Evolutionary conservation across 1,140 invertebrate species (phyloP).

Genomic region (Stratiolaelaps scimitus): DNA sequence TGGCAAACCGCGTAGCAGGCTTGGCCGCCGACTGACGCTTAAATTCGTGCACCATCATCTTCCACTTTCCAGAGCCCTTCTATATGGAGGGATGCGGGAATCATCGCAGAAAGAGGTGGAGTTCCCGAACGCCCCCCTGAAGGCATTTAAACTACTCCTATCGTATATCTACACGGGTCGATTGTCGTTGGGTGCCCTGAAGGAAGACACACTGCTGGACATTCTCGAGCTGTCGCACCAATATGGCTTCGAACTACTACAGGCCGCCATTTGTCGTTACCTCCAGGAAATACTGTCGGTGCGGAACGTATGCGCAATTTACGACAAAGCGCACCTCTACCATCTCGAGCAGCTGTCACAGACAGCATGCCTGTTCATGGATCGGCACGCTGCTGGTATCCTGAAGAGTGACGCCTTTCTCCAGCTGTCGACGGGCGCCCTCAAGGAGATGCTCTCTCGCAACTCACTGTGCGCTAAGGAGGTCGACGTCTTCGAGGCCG

Average conservation of each 20-base stretch:
- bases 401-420: slow-evolving; percentile 70
- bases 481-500: slow-evolving; percentile 82
- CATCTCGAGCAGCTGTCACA: slow-evolving; percentile 50
- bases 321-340: slow-evolving; percentile 72
- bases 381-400: slow-evolving; percentile 69
- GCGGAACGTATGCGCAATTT: slow-evolving; percentile 79
- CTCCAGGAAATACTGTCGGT: slow-evolving; percentile 69
- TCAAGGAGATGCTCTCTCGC: slow-evolving; percentile 61
- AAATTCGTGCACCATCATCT: background rate
- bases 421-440: slow-evolving; percentile 55
- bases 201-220: slow-evolving; percentile 69
- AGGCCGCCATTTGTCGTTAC: slow-evolving; percentile 80
- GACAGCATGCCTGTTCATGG: slow-evolving; percentile 60
- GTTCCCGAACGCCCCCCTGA: slow-evolving; percentile 65
- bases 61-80: slow-evolving; percentile 50
- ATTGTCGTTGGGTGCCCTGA: slow-evolving; percentile 56
- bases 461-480: slow-evolving; percentile 93
- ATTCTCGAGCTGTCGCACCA: slow-evolving; percentile 78
- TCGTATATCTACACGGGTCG: slow-evolving; percentile 90
- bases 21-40: no score
- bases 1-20: no score
- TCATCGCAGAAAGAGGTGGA: slow-evolving; percentile 66
- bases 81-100: slow-evolving; percentile 85
- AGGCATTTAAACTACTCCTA: slow-evolving; percentile 74
- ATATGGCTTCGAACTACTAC: slow-evolving; percentile 83